Conservation (phyloP, 2,888 invertebrate genomes). For the Idaea dimidiata region DNA sequence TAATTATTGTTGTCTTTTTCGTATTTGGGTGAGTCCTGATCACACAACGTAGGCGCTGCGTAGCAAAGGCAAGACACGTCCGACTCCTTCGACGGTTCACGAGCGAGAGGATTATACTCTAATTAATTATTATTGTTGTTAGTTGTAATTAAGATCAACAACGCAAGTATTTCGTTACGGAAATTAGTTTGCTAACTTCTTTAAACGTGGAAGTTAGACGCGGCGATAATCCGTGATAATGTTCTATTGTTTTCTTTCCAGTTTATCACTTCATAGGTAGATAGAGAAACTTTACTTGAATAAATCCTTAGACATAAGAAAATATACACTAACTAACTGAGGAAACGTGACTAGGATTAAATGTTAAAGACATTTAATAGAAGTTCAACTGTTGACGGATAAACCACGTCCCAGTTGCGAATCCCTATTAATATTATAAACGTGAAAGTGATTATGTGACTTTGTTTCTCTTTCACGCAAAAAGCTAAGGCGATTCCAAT, state of each 20-base stretch:
- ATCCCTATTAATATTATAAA: too few relatives aligned
- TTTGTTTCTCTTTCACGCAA: too few relatives aligned
- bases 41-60: too few relatives aligned
- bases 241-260: conserved; percentile 10
- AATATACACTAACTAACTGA: not conserved
- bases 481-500: too few relatives aligned
- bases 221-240: conserved; percentile 23
- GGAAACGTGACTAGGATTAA: not conserved
- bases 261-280: not conserved
- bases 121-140: too few relatives aligned
- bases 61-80: too few relatives aligned
- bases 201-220: conserved; percentile 20
- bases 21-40: too few relatives aligned
- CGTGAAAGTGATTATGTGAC: too few relatives aligned
- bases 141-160: not conserved
- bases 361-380: not conserved
- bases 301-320: not conserved
- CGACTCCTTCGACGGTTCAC: too few relatives aligned
- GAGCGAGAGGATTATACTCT: too few relatives aligned
- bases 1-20: too few relatives aligned
- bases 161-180: not conserved
- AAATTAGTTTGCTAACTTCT: not conserved
- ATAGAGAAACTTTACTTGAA: not conserved
- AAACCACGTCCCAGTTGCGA: not conserved
- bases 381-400: not conserved